A percentile compares a stretch with the other conserved stretches of the same genome.
These are phyloP conservation scores for Noctuana brunneofusca DNA, from an alignment of 2,888 invertebrate species.

Conservation along the genomic window DNA sequence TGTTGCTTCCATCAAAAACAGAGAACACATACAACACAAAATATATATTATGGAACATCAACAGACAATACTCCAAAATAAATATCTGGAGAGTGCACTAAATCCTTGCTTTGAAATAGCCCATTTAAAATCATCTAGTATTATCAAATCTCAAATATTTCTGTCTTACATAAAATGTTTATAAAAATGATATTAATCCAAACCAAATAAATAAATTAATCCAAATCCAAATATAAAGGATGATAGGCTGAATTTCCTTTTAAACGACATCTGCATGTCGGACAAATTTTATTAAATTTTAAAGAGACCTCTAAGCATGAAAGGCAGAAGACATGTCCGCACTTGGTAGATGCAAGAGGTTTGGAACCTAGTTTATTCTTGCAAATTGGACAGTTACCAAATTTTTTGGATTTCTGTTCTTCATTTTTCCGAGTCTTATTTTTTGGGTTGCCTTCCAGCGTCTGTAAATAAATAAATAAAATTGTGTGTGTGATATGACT, in stretches of 20 bases:
- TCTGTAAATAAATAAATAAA: conserved; percentile 7
- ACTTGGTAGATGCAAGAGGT: conserved; percentile 62
- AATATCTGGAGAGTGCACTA: too few relatives aligned
- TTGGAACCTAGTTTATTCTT: conserved; percentile 57
- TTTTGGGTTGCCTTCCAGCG: background rate
- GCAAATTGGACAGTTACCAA: conserved; percentile 65
- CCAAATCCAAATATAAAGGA: conserved; percentile 44
- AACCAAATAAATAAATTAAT: background rate
- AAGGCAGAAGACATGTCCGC: conserved; percentile 67
- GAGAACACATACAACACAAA: too few relatives aligned
- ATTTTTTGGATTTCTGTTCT: conserved; percentile 29
- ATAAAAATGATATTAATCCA: background rate
- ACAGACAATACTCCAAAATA: too few relatives aligned
- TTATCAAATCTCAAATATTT: too few relatives aligned
- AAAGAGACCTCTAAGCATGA: conserved; percentile 53
- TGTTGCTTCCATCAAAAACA: too few relatives aligned
- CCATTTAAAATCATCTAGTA: too few relatives aligned
- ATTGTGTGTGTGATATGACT: too few relatives aligned
- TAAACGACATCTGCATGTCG: conserved; percentile 56
- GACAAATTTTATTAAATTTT: conserved; percentile 53
- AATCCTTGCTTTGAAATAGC: too few relatives aligned
- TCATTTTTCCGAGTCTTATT: background rate
- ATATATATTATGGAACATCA: too few relatives aligned
- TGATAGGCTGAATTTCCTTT: conserved; percentile 55
- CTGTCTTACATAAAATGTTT: too few relatives aligned